Base-by-base conservation (phyloP, 2,888 invertebrate genomes). In the Urechis unicinctus region DNA sequence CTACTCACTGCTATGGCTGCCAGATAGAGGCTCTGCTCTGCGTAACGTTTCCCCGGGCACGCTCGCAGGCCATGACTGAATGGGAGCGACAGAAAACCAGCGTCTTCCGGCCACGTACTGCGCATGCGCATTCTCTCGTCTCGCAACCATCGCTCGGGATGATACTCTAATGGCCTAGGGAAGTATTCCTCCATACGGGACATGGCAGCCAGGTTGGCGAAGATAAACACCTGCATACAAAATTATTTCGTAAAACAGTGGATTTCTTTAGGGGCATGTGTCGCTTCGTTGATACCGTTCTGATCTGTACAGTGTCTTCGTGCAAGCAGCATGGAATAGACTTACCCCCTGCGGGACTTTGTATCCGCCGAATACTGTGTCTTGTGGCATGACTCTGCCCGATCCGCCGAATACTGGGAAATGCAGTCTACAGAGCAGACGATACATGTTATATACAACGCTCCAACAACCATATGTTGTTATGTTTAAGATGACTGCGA, bases 131-230 rank as follows among this genome's bases (percentile, higher is more conserved):
- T 47, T 2, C 53, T 30, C 1, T 55, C 55, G 45, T 56, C 56
- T n/a, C 60, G 31, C 42, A 60, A 44, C 60, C 60, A 60, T 3
- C 60, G 52, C 49, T 60, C 60, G 13, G 60, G 60, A 41, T 53
- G 56, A 41, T 52, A 60, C 42, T 56, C 53, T 5, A 42, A 21
- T 1, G 60, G 60, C n/a, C 41, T n/a, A 6, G 60, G 60, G 44
- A 56, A 60, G 49, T 59, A 59, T 28, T 60, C 60, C 26, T 60
- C 60, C 60, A 60, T 60, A 4, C 53, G 44, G 3, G 50, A 52
- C 56, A 51, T 59, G 22, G 58, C 45, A 4, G 60, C 60, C 42
- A 59, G 52, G 45, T 60, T 60, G 36, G 58, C 60, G 28, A 59
- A 60, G 41, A 60, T 60, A 49, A 60, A 60, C 25, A 36, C 49